Base-by-base conservation (phyloP, 1,140 invertebrate species). In the Neotoxoptera formosana region DNA sequence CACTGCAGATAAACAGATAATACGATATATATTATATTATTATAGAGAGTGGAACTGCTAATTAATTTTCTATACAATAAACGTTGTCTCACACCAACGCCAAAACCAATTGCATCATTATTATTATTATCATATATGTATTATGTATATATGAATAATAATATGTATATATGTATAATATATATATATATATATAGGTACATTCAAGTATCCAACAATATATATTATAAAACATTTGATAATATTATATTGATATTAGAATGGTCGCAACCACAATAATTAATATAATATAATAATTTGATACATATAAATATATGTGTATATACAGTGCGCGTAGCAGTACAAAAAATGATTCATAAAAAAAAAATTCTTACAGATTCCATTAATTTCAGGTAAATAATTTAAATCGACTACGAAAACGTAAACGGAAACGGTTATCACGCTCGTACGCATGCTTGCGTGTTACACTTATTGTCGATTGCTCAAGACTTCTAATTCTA, bases 401-500 rank as follows among this genome's bases (percentile, higher is more conserved):
- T 76, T 76, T 76, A n/a, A 76, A 76, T 76, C 60, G n/a, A 76
- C n/a, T 34, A 76, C n/a, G n/a, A n/a, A n/a, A n/a, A n/a, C n/a
- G n/a, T n/a, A n/a, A n/a, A n/a, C n/a, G n/a, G n/a, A 76, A 76
- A n/a, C 60, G 4, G 14, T 76, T n/a, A 76, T 76, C 60, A n/a
- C 14, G 30, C 48, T 47, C 41, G 41, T 41, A 48, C n/a, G 51
- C 14, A 30, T 4, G 60, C n/a, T 30, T 76, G n/a, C 14, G 14
- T n/a, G 14, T 76, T 76, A 76, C 14, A n/a, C 14, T 34, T 76
- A 76, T 11, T 76, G n/a, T n/a, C n/a, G 17, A 76, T 76, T 34
- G 51, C 20, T 6, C 21, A 76, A n/a, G 60, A n/a, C 60, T 53
- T 76, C 51, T 53, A 21, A 53, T 53, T 53, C 21, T 7, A 21